Evolutionary conservation across 2,888 invertebrate genomes (phyloP), one percentile per base, ranked within the genome.

Genomic region (Callosobruchus maculatus): DNA sequence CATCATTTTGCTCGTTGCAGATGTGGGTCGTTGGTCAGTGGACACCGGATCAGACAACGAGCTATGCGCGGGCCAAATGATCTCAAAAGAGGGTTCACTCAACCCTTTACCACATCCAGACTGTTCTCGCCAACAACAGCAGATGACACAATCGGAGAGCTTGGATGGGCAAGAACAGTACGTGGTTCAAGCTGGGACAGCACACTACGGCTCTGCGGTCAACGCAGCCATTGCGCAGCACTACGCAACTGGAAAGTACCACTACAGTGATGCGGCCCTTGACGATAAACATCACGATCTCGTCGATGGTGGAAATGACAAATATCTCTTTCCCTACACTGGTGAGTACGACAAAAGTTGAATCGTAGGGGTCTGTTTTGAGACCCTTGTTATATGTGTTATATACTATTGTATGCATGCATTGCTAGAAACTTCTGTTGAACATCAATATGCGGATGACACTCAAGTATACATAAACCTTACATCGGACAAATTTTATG

Each of bases 241-340:
- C 13, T 68, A 68, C 22, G 68, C 68, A 7, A 21, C 21, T 2
- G 21, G 68, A 20, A 91, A 91, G n/a, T 91, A 90, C 77, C 89
- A 88, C 20, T 93, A 93, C 79, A 88, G 93, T 49, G 90, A 92
- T 88, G 92, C 92, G 0, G 93, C 93, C 80, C 90, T 91, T 0
- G 93, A 93, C 0, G 93, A 93, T 71, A 93, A 93, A 80, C 93
- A 93, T 82, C 92, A 91, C 79, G 68, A 21, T 21, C 49, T 49
- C 13, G 84, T 91, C 18, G 91, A 91, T 74, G 49, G 49, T 18
- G 49, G 49, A 49, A 68, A 68, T 20, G 95, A 95, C 81, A 94
- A 94, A 89, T 96, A 95, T 86, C 88, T 93, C 77, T 95, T 95
- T 82, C 95, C 95, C 0, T 95, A 95, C 83, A 95, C 95, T 80